Conservation (phyloP, 2,113 vertebrate genomes). For the Lepisosteus oculatus region DNA sequence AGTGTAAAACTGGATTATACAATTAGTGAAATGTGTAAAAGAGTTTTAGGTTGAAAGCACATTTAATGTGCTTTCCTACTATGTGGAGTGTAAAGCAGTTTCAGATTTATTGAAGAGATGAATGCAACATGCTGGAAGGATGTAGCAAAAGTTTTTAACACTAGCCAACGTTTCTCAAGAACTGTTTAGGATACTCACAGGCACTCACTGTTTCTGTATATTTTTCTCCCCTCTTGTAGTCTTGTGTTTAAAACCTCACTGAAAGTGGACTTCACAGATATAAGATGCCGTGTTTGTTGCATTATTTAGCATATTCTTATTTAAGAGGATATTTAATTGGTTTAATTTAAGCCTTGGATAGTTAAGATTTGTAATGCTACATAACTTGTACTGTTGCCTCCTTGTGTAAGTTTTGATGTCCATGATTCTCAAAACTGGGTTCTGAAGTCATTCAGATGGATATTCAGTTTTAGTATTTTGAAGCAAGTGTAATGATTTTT, state of each 20-base stretch:
- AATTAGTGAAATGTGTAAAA: too few species aligned
- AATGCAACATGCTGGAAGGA: too few species aligned
- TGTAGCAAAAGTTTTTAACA: background rate
- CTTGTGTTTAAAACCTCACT: background rate
- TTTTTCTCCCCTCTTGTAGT: background rate
- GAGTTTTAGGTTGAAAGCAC: too few species aligned
- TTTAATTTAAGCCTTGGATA: background rate
- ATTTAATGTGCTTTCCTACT: too few species aligned
- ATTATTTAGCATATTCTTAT: background rate
- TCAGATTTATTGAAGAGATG: too few species aligned
- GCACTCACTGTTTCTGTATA: background rate
- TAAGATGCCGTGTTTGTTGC: background rate
- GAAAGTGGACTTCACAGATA: background rate
- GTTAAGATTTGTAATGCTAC: background rate
- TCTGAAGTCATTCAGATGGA: background rate
- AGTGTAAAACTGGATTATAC: too few species aligned
- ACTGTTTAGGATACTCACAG: background rate
- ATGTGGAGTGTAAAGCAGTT: too few species aligned
- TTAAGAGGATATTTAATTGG: background rate
- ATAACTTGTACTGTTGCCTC: background rate
- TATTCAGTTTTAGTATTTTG: slow-evolving; percentile 3
- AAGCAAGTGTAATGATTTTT: background rate
- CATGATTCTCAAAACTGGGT: background rate
- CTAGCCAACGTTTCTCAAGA: background rate
- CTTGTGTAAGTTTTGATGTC: background rate